Conservation (phyloP, 2,888 invertebrate genomes). For the Drosophila formosana region DNA sequence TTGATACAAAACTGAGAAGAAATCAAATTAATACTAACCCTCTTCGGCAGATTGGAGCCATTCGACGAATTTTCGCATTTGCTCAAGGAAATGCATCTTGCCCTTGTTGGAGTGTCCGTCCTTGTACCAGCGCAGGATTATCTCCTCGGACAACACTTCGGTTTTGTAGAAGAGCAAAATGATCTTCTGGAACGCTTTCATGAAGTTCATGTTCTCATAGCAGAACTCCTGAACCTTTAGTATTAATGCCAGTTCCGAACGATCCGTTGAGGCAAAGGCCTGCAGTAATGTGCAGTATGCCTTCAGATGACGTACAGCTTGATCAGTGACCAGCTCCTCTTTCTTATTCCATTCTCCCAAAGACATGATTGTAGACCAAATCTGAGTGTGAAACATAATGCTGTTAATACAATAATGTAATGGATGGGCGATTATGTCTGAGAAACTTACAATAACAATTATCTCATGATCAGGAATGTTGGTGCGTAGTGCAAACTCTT, state of each 20-base stretch:
- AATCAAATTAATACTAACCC: slow-evolving; percentile 83
- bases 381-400: slow-evolving; percentile 85
- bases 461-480: slow-evolving; percentile 96
- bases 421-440: background rate
- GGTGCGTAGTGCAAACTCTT: slow-evolving; percentile 93
- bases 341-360: slow-evolving; percentile 99
- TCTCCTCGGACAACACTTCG: slow-evolving; percentile 97
- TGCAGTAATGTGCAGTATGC: slow-evolving; percentile 94
- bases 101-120: slow-evolving; percentile 97
- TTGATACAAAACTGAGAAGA: too few species aligned
- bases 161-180: slow-evolving; percentile 98
- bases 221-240: slow-evolving; percentile 98
- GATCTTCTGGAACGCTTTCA: slow-evolving; percentile 99
- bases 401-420: background rate
- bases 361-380: slow-evolving; percentile 98
- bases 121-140: slow-evolving; percentile 98
- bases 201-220: slow-evolving; percentile 99
- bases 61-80: slow-evolving; percentile 98
- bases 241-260: slow-evolving; percentile 94
- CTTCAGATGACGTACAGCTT: slow-evolving; percentile 95
- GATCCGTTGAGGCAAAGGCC: slow-evolving; percentile 93
- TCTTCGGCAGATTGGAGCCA: slow-evolving; percentile 99
- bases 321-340: slow-evolving; percentile 97
- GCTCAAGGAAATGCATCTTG: slow-evolving; percentile 98
- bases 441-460: slow-evolving; percentile 90